phyloP scores from a whole-genome alignment of 2,797 vertebrate species.

The Echiichthys vipera region DNA sequence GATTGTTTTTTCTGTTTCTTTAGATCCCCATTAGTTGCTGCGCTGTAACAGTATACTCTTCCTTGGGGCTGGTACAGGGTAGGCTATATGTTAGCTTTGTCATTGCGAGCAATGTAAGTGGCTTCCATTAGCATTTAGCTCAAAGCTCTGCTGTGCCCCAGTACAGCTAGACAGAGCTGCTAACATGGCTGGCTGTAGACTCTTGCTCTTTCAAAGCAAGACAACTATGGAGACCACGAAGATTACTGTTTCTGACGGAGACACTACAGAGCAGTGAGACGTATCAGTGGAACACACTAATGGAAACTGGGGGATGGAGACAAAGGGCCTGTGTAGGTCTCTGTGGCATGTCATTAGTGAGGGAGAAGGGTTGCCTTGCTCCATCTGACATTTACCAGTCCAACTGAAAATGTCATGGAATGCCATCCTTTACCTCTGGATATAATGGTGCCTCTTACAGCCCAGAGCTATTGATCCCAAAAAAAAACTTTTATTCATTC shows the following conservation, averaged over 20 bases:
- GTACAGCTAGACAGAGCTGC: background rate
- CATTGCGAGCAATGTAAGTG: background rate
- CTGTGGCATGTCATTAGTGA: slow-evolving; percentile 73
- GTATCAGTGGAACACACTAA: slow-evolving; percentile 61
- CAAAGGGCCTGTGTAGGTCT: slow-evolving; percentile 63
- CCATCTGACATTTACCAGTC: slow-evolving; percentile 83
- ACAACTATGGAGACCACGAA: slow-evolving; percentile 31
- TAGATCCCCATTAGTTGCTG: no score
- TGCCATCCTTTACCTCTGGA: slow-evolving; percentile 80
- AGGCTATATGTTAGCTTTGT: background rate
- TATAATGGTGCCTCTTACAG: slow-evolving; percentile 72
- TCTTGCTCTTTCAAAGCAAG: slow-evolving; percentile 8
- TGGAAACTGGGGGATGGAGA: slow-evolving; percentile 61
- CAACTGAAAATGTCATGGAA: slow-evolving; percentile 84
- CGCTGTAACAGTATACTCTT: no score
- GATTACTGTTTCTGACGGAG: slow-evolving; percentile 50
- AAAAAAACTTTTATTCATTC: slow-evolving; percentile 34
- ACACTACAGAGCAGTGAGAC: slow-evolving; percentile 49
- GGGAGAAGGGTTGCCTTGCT: slow-evolving; percentile 70
- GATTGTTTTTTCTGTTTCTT: no score
- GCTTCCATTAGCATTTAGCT: slow-evolving; percentile 13
- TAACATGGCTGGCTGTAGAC: slow-evolving; percentile 7
- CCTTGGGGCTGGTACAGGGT: no score
- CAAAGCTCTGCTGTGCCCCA: background rate
- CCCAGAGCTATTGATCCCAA: slow-evolving; percentile 75